phyloP scores from a whole-genome alignment of 2,888 invertebrate species.

The Drosophila subquinaria region DNA sequence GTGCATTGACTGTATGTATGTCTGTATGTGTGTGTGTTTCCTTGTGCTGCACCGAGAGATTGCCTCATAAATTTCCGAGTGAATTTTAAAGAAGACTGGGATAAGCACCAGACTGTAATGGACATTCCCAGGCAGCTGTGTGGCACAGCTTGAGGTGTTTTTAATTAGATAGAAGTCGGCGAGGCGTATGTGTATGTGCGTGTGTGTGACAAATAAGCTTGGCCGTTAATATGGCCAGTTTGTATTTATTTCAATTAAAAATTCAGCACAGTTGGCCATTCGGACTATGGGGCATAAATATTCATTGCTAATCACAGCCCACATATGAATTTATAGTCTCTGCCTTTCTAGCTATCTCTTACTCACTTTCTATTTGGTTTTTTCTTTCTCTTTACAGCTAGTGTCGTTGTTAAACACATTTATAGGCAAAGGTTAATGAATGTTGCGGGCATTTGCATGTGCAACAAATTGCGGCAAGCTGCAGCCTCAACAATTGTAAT shows the following conservation, averaged over 20 bases:
- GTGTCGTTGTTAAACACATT: slow-evolving; percentile 28
- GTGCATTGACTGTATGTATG: neutral
- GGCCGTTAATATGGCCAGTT: slow-evolving; percentile 46
- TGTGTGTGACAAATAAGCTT: slow-evolving; percentile 15
- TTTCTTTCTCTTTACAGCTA: slow-evolving; percentile 20
- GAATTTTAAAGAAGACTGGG: slow-evolving; percentile 30
- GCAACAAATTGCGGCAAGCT: slow-evolving; percentile 42
- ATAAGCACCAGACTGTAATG: slow-evolving; percentile 9
- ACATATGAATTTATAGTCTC: slow-evolving; percentile 9
- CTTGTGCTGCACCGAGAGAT: slow-evolving; percentile 16
- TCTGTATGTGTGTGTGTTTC: neutral
- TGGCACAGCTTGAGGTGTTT: slow-evolving; percentile 53
- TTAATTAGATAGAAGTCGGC: slow-evolving; percentile 49
- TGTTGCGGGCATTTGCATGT: slow-evolving; percentile 55
- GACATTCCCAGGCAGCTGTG: slow-evolving; percentile 5
- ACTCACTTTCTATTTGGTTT: neutral
- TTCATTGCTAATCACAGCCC: slow-evolving; percentile 62
- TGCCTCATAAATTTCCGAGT: slow-evolving; percentile 50
- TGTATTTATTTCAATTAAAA: slow-evolving; percentile 64
- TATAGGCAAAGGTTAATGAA: slow-evolving; percentile 56
- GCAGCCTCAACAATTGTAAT: slow-evolving; percentile 55
- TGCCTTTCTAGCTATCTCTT: slow-evolving; percentile 1
- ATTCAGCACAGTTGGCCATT: slow-evolving; percentile 33
- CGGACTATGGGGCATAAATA: slow-evolving; percentile 51
- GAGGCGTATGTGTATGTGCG: neutral